A percentile compares a stretch with the other conserved stretches of the same genome.
Evolutionary conservation across 1,140 invertebrate genomes (phyloP).

Genomic region (Zaprionus camerounensis): DNA sequence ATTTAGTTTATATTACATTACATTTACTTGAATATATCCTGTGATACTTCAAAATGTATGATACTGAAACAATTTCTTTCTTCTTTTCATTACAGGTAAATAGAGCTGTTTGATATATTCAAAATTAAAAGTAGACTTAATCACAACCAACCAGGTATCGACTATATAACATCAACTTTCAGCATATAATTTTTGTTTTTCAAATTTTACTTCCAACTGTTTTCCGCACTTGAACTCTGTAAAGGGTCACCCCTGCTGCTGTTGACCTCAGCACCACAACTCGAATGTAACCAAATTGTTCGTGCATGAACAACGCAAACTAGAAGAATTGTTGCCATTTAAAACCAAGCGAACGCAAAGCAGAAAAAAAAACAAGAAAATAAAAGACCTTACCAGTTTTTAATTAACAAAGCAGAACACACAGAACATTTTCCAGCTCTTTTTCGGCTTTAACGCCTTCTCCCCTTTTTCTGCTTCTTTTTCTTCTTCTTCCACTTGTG

Average conservation of each 20-base stretch:
- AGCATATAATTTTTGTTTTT: not conserved
- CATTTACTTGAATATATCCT: not conserved
- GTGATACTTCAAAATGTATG: not conserved
- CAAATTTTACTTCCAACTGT: not conserved
- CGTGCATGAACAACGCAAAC: slow-evolving; percentile 48
- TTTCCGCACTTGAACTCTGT: slow-evolving; percentile 13
- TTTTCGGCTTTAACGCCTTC: slow-evolving; percentile 16
- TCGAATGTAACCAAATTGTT: slow-evolving; percentile 68
- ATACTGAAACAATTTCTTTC: not conserved
- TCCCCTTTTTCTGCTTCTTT: not conserved
- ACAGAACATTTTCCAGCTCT: slow-evolving; percentile 61
- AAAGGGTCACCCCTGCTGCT: slow-evolving; percentile 23
- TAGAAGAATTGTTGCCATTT: slow-evolving; percentile 47
- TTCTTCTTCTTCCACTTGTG: slow-evolving; percentile 11
- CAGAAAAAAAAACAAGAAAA: not conserved
- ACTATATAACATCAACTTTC: not conserved
- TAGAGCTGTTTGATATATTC: not conserved
- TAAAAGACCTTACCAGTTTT: slow-evolving; percentile 54
- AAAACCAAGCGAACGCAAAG: slow-evolving; percentile 17
- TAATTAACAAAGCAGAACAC: slow-evolving; percentile 63
- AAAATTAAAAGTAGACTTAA: not conserved
- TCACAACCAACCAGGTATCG: not conserved
- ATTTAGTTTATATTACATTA: not conserved
- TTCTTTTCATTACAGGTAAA: slow-evolving; percentile 65
- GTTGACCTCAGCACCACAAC: slow-evolving; percentile 54